Conservation (phyloP, 2,888 invertebrate genomes). For the Mayetiola destructor region DNA sequence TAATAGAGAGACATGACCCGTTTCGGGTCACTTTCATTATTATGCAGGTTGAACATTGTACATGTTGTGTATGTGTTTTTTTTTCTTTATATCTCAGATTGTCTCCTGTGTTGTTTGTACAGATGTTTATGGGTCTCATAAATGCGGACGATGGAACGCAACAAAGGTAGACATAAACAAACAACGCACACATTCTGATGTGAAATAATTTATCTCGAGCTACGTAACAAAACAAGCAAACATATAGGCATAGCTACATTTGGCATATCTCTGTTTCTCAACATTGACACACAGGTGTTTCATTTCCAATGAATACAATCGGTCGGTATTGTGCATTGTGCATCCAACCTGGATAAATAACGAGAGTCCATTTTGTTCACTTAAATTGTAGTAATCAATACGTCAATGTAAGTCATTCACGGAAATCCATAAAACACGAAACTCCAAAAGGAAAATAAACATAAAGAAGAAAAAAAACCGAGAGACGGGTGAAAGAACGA, state of each 20-base stretch:
- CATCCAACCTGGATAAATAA: background rate
- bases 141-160: too few relatives aligned
- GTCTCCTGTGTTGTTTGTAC: background rate
- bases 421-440: constrained; percentile 13
- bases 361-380: too few relatives aligned
- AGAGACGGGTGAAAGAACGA: too few relatives aligned
- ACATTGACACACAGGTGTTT: constrained; percentile 11
- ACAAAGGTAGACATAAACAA: background rate
- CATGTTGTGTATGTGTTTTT: too few relatives aligned
- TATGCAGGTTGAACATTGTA: too few relatives aligned
- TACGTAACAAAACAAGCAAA: constrained; percentile 2
- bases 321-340: background rate
- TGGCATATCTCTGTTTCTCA: too few relatives aligned
- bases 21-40: constrained; percentile 10
- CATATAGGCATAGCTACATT: too few relatives aligned
- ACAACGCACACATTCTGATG: background rate
- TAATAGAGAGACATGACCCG: too few relatives aligned
- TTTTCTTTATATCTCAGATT: background rate
- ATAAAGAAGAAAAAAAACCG: too few relatives aligned
- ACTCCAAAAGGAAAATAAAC: too few relatives aligned
- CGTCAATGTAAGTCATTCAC: background rate
- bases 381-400: constrained; percentile 10
- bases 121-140: constrained; percentile 1
- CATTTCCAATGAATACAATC: background rate
- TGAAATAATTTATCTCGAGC: constrained; percentile 6